phyloP scores from a whole-genome alignment of 2,113 vertebrate genomes.

The Antennarius striatus region DNA sequence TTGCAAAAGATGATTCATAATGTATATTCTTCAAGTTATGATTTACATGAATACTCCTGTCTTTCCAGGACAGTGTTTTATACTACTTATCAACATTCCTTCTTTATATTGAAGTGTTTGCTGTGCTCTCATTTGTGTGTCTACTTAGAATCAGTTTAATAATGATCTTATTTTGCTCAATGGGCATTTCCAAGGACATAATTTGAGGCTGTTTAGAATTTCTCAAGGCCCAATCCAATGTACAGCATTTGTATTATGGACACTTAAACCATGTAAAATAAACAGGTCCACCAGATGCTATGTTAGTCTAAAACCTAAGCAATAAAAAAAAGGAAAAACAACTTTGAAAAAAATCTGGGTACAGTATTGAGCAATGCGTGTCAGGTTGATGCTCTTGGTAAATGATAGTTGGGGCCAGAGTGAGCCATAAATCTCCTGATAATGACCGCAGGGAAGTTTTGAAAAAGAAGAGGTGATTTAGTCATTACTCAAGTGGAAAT shows the following conservation, averaged over 20 bases:
- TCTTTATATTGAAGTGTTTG: no score
- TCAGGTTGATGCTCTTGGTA: neutral
- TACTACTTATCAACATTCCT: no score
- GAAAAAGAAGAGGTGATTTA: conserved; percentile 3
- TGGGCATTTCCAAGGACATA: conserved; percentile 3
- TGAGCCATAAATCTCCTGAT: conserved; percentile 21
- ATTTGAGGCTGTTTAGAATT: neutral
- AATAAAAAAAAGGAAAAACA: neutral
- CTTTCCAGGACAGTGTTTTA: no score
- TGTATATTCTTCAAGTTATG: no score
- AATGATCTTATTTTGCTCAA: neutral
- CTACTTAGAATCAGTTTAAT: neutral
- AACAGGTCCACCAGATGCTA: neutral
- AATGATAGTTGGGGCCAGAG: neutral
- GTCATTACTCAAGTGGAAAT: conserved; percentile 33
- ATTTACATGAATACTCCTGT: no score
- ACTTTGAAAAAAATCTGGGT: neutral
- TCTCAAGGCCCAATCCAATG: neutral
- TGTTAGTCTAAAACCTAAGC: neutral
- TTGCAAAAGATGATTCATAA: no score
- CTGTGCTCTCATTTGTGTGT: no score
- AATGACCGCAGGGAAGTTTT: conserved; percentile 18
- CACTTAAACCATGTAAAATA: neutral
- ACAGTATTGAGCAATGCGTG: neutral
- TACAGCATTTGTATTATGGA: conserved; percentile 1